Conservation (phyloP, 2,113 vertebrate species). For the Taurulus bubalis region DNA sequence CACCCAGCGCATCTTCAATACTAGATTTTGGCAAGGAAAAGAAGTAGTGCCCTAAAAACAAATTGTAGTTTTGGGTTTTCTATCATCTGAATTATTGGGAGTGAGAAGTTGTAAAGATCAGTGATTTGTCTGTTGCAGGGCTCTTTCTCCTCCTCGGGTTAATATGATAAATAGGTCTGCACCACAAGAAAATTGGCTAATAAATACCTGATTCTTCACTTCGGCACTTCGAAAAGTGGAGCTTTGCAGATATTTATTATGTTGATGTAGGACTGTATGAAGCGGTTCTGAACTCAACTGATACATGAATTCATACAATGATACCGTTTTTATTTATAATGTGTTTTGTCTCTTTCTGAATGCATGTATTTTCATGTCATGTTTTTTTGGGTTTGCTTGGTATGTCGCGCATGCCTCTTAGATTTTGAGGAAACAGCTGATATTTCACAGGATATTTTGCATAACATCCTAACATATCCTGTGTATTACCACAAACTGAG, state of each 20-base stretch:
- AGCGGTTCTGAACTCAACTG: background rate
- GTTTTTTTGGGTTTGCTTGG: background rate
- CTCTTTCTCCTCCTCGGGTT: background rate
- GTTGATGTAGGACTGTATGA: background rate
- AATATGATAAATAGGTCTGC: background rate
- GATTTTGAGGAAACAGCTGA: conserved; percentile 73
- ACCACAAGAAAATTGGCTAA: background rate
- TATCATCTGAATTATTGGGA: background rate
- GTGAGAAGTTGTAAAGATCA: background rate
- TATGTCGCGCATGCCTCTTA: background rate
- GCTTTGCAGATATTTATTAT: background rate
- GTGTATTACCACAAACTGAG: conserved; percentile 90
- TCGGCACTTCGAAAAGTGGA: background rate
- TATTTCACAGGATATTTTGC: conserved; percentile 89
- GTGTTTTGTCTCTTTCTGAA: background rate
- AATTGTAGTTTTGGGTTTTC: background rate
- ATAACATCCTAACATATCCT: conserved; percentile 90
- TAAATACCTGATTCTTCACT: background rate
- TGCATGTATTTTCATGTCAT: background rate
- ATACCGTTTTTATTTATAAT: background rate
- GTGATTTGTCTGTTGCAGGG: background rate
- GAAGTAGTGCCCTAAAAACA: conserved; percentile 15
- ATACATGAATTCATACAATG: background rate
- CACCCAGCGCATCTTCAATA: conserved; percentile 10
- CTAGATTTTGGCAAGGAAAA: background rate